phyloP scores from a whole-genome alignment of 2,113 vertebrate species.

The Atrichornis clamosus region DNA sequence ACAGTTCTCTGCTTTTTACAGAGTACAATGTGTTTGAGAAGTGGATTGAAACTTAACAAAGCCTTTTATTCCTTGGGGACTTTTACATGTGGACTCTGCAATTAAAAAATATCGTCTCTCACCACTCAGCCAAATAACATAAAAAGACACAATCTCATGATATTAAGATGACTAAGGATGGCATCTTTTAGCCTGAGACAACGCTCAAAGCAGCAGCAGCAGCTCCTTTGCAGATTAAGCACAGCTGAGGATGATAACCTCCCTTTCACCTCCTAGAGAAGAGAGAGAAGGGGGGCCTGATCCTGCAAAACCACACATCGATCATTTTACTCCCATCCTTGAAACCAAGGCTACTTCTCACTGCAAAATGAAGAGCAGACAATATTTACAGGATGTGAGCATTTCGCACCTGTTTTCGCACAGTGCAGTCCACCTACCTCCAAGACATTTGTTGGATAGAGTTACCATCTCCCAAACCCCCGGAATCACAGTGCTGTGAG shows the following conservation, averaged over 20 bases:
- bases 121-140: background rate
- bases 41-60: background rate
- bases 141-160: background rate
- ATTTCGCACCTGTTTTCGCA: background rate
- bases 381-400: background rate
- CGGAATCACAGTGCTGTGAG: conserved; percentile 6
- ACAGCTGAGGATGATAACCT: background rate
- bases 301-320: background rate
- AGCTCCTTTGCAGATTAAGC: background rate
- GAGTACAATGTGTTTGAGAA: background rate
- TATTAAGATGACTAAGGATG: background rate
- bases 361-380: background rate
- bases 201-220: background rate
- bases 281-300: background rate
- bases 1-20: background rate
- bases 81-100: background rate
- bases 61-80: background rate
- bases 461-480: background rate
- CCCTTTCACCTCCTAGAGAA: background rate
- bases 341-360: background rate
- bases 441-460: background rate
- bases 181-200: background rate
- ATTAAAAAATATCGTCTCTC: background rate
- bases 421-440: background rate
- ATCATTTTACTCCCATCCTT: background rate